These are phyloP conservation scores for Calephelis virginiensis DNA, from an alignment of 1,140 invertebrate species.

Conservation along the genomic window DNA sequence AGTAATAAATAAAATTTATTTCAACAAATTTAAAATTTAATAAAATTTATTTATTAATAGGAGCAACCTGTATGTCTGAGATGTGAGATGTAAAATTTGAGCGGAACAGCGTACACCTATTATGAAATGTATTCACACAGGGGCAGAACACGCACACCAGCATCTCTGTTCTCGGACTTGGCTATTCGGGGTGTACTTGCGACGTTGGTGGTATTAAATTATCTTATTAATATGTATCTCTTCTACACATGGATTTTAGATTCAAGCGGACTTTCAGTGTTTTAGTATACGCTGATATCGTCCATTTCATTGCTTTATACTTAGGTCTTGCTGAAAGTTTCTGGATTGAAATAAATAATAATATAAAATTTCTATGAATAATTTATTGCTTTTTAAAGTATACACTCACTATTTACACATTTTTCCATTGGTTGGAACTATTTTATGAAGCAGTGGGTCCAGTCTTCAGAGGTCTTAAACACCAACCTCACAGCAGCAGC, in stretches of 20 bases:
- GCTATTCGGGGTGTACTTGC: slow-evolving; percentile 55
- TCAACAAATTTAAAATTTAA: neutral
- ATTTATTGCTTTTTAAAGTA: too few species aligned
- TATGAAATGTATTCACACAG: slow-evolving; percentile 69
- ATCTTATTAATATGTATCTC: slow-evolving; percentile 72
- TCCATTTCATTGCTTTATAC: neutral
- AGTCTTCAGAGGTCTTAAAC: too few species aligned
- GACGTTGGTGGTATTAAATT: slow-evolving; percentile 64
- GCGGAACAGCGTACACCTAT: slow-evolving; percentile 64
- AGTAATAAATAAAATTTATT: neutral
- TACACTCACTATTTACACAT: too few species aligned
- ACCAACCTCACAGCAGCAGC: too few species aligned
- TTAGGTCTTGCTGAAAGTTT: neutral
- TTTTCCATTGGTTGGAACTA: too few species aligned
- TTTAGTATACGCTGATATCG: neutral
- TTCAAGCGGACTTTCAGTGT: neutral
- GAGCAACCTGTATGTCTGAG: slow-evolving; percentile 53
- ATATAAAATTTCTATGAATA: too few species aligned
- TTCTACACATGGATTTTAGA: slow-evolving; percentile 54
- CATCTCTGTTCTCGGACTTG: slow-evolving; percentile 53
- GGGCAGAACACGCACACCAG: slow-evolving; percentile 45
- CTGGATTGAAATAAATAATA: too few species aligned
- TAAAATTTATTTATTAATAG: neutral
- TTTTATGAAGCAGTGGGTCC: too few species aligned
- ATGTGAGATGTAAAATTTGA: slow-evolving; percentile 76